Evolutionary conservation across 2,797 vertebrate genomes (phyloP).

Genomic region (Epinephelus malabaricus): DNA sequence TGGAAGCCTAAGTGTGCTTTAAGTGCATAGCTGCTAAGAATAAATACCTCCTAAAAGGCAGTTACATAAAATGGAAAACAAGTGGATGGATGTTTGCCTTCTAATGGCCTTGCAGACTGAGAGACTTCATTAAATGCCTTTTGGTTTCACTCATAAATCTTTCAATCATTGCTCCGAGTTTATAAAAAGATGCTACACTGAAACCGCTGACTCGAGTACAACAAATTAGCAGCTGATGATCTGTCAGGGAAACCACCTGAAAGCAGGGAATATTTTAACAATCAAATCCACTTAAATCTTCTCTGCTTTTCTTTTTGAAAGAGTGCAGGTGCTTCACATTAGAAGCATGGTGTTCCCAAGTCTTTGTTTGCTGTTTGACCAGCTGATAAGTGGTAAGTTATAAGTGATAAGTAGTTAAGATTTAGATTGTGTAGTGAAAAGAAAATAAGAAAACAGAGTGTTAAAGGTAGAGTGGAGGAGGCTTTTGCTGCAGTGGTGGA

Average conservation of each 20-base stretch:
- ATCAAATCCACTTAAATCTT: neutral
- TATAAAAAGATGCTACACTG: constrained; percentile 14
- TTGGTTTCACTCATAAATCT: constrained; percentile 39
- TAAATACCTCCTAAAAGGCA: constrained; percentile 34
- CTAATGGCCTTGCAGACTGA: constrained; percentile 53
- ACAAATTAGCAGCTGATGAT: neutral
- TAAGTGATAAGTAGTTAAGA: constrained; percentile 6
- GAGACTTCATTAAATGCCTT: constrained; percentile 45
- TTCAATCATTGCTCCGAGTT: constrained; percentile 17
- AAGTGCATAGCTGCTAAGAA: constrained; percentile 34
- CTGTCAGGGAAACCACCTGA: neutral
- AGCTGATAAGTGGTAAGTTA: neutral
- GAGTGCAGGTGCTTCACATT: neutral
- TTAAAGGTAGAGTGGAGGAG: constrained; percentile 33
- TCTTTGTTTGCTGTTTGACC: constrained; percentile 7
- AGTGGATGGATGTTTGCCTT: constrained; percentile 40
- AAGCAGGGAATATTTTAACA: constrained; percentile 4
- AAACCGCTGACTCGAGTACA: constrained; percentile 14
- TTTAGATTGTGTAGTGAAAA: constrained; percentile 11
- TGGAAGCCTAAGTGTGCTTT: constrained; percentile 44
- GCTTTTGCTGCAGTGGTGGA: constrained; percentile 70
- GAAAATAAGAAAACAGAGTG: neutral
- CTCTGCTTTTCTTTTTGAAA: too few relatives aligned
- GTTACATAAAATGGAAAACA: constrained; percentile 54
- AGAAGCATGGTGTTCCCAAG: neutral